These are phyloP conservation scores for Tetragonula carbonaria DNA, from an alignment of 2,888 invertebrate species.

Conservation along the genomic window DNA sequence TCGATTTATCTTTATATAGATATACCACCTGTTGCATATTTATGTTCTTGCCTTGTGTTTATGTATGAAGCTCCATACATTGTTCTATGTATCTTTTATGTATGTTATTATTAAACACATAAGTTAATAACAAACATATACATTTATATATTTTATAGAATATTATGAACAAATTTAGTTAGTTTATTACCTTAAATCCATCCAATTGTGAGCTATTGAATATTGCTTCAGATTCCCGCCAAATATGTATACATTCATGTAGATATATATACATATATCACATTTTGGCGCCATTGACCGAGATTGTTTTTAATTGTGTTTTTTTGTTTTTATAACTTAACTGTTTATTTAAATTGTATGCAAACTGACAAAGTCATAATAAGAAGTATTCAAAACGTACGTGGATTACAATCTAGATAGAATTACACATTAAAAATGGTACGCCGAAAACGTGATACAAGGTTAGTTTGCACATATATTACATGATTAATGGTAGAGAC, in stretches of 20 bases:
- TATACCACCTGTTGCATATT: background rate
- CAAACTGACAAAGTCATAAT: too few relatives aligned
- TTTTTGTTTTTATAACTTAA: background rate
- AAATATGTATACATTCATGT: background rate
- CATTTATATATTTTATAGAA: background rate
- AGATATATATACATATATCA: background rate
- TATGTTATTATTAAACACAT: background rate
- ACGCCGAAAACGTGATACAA: slow-evolving; percentile 67
- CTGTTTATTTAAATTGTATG: background rate
- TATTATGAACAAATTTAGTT: too few relatives aligned
- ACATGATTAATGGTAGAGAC: background rate
- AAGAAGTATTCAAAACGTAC: background rate
- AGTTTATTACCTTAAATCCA: background rate
- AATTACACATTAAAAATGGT: slow-evolving; percentile 66
- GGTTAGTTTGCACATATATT: slow-evolving; percentile 61
- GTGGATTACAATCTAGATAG: background rate
- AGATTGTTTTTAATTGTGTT: background rate
- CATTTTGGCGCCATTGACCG: background rate
- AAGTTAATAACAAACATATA: background rate
- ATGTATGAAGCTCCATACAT: too few relatives aligned
- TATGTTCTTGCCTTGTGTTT: background rate
- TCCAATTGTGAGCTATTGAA: too few relatives aligned
- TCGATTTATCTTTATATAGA: background rate
- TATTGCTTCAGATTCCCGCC: slow-evolving; percentile 11
- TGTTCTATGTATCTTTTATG: background rate